These are phyloP conservation scores for Cichladusa arquata DNA, from an alignment of 2,113 vertebrate genomes.

Conservation along the genomic window DNA sequence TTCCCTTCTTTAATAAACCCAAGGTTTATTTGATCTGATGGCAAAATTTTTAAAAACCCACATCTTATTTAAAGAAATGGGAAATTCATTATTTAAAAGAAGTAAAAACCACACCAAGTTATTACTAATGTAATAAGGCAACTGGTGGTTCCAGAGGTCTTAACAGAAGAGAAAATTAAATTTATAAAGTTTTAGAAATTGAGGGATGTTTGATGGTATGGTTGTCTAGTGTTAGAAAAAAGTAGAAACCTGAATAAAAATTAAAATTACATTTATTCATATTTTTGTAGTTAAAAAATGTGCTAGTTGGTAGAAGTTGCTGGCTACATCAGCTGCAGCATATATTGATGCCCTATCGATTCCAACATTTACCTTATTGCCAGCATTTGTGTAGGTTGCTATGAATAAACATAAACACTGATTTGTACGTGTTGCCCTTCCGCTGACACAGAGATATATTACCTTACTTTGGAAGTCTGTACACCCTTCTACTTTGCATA, in stretches of 20 bases:
- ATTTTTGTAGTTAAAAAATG: not conserved
- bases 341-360: not conserved
- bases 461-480: slow-evolving; percentile 61
- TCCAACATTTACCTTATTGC: slow-evolving; percentile 38
- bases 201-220: not conserved
- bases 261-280: not conserved
- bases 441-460: slow-evolving; percentile 65
- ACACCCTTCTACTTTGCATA: slow-evolving; percentile 58
- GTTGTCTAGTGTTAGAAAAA: not conserved
- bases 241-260: not conserved
- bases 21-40: not conserved
- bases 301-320: not conserved
- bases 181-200: not conserved
- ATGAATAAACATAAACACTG: slow-evolving; percentile 69
- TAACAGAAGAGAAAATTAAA: not conserved
- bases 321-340: not conserved
- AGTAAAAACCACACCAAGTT: not conserved
- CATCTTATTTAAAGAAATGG: not conserved
- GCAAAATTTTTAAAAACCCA: not conserved
- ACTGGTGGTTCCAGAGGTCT: not conserved
- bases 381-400: slow-evolving; percentile 54
- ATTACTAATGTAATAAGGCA: not conserved
- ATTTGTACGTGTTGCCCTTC: slow-evolving; percentile 56
- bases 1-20: not conserved
- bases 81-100: not conserved